Percentiles rank a stretch among this genome's conserved stretches.
phyloP scores from a whole-genome alignment of 2,888 invertebrate genomes.

The Melinopterus prodromus region DNA sequence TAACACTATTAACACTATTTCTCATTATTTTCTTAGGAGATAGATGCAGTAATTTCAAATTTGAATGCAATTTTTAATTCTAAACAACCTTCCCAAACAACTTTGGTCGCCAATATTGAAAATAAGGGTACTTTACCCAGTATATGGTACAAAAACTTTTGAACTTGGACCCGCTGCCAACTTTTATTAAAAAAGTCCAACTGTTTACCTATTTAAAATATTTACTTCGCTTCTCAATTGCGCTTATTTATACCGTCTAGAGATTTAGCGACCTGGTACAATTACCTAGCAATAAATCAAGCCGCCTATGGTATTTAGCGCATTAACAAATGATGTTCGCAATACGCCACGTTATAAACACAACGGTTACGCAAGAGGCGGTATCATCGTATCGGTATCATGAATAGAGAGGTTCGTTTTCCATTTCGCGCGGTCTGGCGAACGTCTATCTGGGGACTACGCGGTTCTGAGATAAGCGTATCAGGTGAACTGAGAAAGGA shows the following conservation, averaged over 20 bases:
- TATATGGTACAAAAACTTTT: too few species aligned
- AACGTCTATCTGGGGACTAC: neutral
- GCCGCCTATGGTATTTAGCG: neutral
- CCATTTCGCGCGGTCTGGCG: neutral
- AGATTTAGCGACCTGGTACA: neutral
- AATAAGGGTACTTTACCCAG: too few species aligned
- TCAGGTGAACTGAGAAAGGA: neutral
- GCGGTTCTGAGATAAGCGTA: neutral
- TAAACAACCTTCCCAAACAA: too few species aligned
- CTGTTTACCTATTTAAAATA: neutral
- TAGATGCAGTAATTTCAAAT: too few species aligned
- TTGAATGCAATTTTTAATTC: too few species aligned
- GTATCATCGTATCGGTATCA: neutral
- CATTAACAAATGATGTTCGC: constrained; percentile 4
- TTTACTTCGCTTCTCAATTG: neutral
- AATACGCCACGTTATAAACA: neutral
- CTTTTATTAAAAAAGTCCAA: too few species aligned
- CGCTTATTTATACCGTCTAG: neutral
- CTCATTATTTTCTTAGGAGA: too few species aligned
- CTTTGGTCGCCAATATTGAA: too few species aligned
- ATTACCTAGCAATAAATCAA: neutral
- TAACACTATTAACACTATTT: too few species aligned
- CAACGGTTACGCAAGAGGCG: neutral
- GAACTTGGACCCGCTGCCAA: too few species aligned
- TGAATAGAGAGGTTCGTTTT: neutral